Percentiles rank a stretch among this genome's conserved stretches.
Evolutionary conservation across 2,888 invertebrate species (phyloP).

Genomic region (Pyrocoelia pectoralis): DNA sequence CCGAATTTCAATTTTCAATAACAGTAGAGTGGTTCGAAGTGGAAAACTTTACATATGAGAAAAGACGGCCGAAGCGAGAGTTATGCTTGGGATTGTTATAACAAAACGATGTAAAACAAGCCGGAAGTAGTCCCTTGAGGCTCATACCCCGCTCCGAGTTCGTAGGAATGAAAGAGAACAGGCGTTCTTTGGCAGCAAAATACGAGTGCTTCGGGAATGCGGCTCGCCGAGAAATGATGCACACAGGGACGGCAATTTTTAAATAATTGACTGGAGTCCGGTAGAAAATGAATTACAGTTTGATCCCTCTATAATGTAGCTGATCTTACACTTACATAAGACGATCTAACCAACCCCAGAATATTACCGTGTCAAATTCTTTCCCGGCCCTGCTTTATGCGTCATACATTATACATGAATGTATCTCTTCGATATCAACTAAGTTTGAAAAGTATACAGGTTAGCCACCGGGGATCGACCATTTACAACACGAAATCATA

Average conservation of each 20-base stretch:
- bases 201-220: conserved; percentile 60
- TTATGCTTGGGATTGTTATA: conserved; percentile 61
- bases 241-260: conserved; percentile 63
- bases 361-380: conserved; percentile 53
- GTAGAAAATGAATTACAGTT: conserved; percentile 63
- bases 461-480: conserved; percentile 23
- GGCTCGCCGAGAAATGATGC: conserved; percentile 58
- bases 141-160: conserved; percentile 48
- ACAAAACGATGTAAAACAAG: conserved; percentile 64
- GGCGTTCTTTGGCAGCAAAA: conserved; percentile 57
- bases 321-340: conserved; percentile 54
- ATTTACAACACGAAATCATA: conserved; percentile 30
- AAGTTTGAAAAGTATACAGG: conserved; percentile 31
- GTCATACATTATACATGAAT: conserved; percentile 48
- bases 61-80: conserved; percentile 46
- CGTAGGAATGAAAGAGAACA: conserved; percentile 42
- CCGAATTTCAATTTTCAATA: conserved; percentile 61
- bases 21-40: conserved; percentile 51
- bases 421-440: conserved; percentile 30
- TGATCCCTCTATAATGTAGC: conserved; percentile 47
- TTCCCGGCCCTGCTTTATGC: conserved; percentile 49
- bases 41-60: conserved; percentile 50
- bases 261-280: conserved; percentile 65
- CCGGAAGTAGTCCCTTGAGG: conserved; percentile 58
- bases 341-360: conserved; percentile 49